Evolutionary conservation across 2,888 invertebrate species (phyloP).

Genomic region (Teinopalpus imperialis): DNA sequence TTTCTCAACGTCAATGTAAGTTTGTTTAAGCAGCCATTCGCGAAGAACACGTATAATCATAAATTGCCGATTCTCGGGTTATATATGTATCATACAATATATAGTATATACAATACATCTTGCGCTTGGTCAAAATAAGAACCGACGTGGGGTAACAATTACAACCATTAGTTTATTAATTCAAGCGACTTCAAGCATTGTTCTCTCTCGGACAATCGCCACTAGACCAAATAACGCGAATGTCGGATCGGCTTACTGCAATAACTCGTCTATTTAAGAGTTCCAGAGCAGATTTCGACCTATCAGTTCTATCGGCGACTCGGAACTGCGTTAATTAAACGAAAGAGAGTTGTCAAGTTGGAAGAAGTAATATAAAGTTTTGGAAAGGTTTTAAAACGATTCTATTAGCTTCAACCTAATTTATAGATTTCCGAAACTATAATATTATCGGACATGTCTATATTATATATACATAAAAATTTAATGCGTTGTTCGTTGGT

Average conservation of each 20-base stretch:
- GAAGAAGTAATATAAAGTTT: slow-evolving; percentile 2
- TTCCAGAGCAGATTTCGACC: background rate
- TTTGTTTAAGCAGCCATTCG: too few relatives aligned
- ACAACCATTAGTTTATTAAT: slow-evolving; percentile 76
- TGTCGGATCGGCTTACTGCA: slow-evolving; percentile 57
- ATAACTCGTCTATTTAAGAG: slow-evolving; percentile 28
- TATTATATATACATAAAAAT: too few relatives aligned
- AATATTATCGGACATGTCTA: too few relatives aligned
- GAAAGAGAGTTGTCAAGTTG: background rate
- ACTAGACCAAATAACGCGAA: slow-evolving; percentile 73
- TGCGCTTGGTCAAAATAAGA: slow-evolving; percentile 77
- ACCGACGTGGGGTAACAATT: slow-evolving; percentile 57
- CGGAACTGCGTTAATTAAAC: background rate
- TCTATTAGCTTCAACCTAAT: background rate
- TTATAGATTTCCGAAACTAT: background rate
- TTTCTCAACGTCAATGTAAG: too few relatives aligned
- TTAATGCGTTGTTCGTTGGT: too few relatives aligned
- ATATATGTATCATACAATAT: too few relatives aligned
- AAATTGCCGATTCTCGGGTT: too few relatives aligned
- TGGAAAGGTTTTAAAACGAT: background rate
- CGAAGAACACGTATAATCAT: too few relatives aligned
- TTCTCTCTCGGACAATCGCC: slow-evolving; percentile 68
- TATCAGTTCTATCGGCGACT: background rate
- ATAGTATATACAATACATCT: too few relatives aligned
- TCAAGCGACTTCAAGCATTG: slow-evolving; percentile 61